Evolutionary conservation across 2,797 vertebrate species (phyloP), one percentile per base, ranked within the genome.

Genomic region (Rhinichthys osculus): DNA sequence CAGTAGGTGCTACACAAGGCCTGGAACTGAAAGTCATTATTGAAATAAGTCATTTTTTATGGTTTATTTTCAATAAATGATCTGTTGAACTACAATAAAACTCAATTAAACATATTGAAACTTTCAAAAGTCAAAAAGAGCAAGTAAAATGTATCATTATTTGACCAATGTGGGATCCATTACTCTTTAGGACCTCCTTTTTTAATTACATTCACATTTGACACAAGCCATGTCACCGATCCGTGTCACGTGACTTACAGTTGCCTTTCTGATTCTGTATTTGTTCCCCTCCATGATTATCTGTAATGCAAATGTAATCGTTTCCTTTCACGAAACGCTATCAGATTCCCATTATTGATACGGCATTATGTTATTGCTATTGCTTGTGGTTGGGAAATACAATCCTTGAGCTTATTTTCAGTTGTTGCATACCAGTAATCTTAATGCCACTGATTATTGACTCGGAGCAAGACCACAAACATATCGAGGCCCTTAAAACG

Each of bases 191-290:
- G 5, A 33, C 50, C 14, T 66, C 16, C 7, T 19, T 54, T 67
- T 79, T 70, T 59, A 57, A 70, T 78, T 70, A 57, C 17, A 3
- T 44, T 23, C 35, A 69, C 23, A 44, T 80, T 72, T 71, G 59
- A 73, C 78, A 44, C 69, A 14, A 79, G 50, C 44, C 33, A 27
- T 52, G 47, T 81, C 30, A 73, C 72, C 52, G 83, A 78, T 85
- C 64, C 16, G 30, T 35, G 27, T 87, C 67, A 30, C 16, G 7
- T 84, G 79, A 64, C 86, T 82, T 19, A 67, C 80, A 88, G 86
- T 88, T 88, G 89, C 64, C 50, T 85, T 87, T 91, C 86, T 79
- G 64, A 87, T 90, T 89, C 82, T 74, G 70, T 90, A 86, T 62
- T 44, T 27, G 21, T 72, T 81, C 52, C 69, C 59, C 79, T 79